Evolutionary conservation across 2,797 vertebrate genomes (phyloP).

Genomic region (Cheirogaleus major): DNA sequence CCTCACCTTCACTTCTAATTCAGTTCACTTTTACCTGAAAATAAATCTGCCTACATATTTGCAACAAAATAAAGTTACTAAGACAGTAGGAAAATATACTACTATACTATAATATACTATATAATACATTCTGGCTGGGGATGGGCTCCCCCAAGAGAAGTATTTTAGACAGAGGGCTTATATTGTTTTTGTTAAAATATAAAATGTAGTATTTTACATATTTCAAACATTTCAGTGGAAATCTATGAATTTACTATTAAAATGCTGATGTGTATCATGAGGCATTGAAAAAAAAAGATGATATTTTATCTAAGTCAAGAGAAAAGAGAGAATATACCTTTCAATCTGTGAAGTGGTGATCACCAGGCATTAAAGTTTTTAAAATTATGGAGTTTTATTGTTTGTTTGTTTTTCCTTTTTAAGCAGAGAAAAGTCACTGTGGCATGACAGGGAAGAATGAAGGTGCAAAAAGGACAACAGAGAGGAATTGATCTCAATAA

Average conservation of each 20-base stretch:
- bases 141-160: not conserved
- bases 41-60: slow-evolving; percentile 15
- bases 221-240: not conserved
- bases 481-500: not conserved
- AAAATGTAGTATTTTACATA: not conserved
- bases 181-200: not conserved
- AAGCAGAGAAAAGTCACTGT: not conserved
- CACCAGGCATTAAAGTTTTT: not conserved
- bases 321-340: not conserved
- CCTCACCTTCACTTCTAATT: slow-evolving; percentile 24
- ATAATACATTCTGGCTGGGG: not conserved
- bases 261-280: not conserved
- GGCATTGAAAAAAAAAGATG: not conserved
- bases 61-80: not conserved
- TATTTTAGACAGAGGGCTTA: not conserved
- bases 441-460: not conserved
- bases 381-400: too few species aligned
- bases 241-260: not conserved
- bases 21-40: slow-evolving; percentile 29
- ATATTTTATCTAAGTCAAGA: not conserved
- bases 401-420: not conserved
- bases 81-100: not conserved
- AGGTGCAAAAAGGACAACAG: not conserved
- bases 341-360: not conserved
- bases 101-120: not conserved